These are phyloP conservation scores for Eclectus roratus DNA, from an alignment of 2,113 vertebrate species.

Conservation along the genomic window DNA sequence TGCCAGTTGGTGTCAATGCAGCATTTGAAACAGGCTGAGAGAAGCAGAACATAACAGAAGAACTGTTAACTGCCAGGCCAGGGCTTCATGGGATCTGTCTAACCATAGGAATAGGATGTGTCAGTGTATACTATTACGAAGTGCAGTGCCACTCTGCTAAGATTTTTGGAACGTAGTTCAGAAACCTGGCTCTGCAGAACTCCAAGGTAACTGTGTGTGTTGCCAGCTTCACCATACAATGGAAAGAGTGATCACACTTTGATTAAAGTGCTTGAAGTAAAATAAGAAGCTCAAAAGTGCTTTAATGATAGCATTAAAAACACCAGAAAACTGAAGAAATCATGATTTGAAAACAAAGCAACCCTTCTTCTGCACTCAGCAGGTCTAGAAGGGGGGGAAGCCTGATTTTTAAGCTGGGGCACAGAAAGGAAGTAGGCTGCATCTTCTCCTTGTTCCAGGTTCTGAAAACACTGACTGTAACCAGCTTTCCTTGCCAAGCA, in stretches of 20 bases:
- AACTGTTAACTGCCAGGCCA: not conserved
- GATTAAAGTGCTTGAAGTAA: not conserved
- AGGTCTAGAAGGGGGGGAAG: not conserved
- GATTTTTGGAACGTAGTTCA: slow-evolving; percentile 11
- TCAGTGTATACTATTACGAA: not conserved
- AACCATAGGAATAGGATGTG: not conserved
- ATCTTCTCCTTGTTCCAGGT: not conserved
- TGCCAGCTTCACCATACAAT: slow-evolving; percentile 1
- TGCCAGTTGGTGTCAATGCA: not conserved
- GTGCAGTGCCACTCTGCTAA: not conserved
- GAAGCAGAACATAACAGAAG: not conserved
- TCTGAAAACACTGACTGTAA: not conserved
- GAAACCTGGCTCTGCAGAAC: slow-evolving; percentile 51
- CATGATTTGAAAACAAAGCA: not conserved
- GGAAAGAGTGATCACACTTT: slow-evolving; percentile 3
- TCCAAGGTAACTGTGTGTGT: not conserved
- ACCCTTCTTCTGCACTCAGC: not conserved
- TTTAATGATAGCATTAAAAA: not conserved
- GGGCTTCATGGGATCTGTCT: not conserved
- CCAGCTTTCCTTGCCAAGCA: not conserved
- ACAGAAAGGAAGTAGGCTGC: not conserved
- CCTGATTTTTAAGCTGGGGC: fast-evolving
- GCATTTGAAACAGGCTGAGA: not conserved
- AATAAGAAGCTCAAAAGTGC: not conserved
- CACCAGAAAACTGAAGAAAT: not conserved